Conservation (phyloP, 2,888 invertebrate species). For the Leucoptera coffeella region DNA sequence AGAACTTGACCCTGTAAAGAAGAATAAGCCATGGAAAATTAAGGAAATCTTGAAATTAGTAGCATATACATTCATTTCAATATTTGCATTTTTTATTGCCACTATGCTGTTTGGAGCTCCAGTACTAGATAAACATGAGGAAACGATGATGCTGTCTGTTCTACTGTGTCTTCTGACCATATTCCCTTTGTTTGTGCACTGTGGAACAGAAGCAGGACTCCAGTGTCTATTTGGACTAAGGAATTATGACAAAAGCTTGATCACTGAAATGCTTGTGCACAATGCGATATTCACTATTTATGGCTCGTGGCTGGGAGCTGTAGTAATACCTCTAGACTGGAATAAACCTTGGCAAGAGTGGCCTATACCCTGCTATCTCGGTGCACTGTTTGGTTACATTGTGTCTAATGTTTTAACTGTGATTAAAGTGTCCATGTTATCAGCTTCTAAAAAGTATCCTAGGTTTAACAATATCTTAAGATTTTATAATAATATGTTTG, state of each 20-base stretch:
- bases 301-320: slow-evolving; percentile 80
- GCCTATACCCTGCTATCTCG: slow-evolving; percentile 67
- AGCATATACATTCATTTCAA: slow-evolving; percentile 31
- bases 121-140: slow-evolving; percentile 54
- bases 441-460: slow-evolving; percentile 29
- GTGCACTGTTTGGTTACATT: slow-evolving; percentile 59
- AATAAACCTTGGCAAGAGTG: slow-evolving; percentile 82
- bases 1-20: slow-evolving; percentile 24
- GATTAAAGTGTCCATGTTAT: slow-evolving; percentile 26
- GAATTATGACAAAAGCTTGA: slow-evolving; percentile 38
- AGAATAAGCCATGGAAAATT: slow-evolving; percentile 26
- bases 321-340: slow-evolving; percentile 87
- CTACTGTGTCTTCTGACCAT: slow-evolving; percentile 57
- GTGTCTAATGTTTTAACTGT: slow-evolving; percentile 50
- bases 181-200: slow-evolving; percentile 56
- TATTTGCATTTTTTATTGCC: slow-evolving; percentile 49
- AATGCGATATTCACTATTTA: slow-evolving; percentile 55
- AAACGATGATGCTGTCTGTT: slow-evolving; percentile 61
- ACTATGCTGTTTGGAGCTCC: slow-evolving; percentile 67
- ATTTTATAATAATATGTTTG: no score
- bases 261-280: slow-evolving; percentile 50
- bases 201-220: slow-evolving; percentile 53
- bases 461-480: no score
- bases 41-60: slow-evolving; percentile 46
- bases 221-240: slow-evolving; percentile 47